phyloP scores from a whole-genome alignment of 2,888 invertebrate genomes.

The Patella caerulea region DNA sequence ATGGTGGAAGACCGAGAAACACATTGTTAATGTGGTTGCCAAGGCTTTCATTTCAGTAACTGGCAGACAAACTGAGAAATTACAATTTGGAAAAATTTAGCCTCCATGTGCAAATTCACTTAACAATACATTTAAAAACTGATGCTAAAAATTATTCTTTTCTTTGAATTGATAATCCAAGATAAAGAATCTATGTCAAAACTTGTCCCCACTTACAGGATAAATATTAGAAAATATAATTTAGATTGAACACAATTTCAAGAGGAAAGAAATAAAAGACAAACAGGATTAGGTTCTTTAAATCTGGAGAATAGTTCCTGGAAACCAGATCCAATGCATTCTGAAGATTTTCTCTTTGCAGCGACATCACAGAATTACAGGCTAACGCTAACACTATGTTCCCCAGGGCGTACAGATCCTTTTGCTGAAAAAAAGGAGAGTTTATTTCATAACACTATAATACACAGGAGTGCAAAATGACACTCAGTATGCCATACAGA shows the following conservation, averaged over 20 bases:
- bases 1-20: too few relatives aligned
- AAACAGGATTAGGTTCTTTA: constrained; percentile 93
- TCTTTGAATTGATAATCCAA: too few relatives aligned
- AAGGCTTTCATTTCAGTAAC: too few relatives aligned
- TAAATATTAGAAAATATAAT: background rate
- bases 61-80: too few relatives aligned
- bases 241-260: background rate
- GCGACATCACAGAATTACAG: constrained; percentile 91
- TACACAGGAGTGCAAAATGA: too few relatives aligned
- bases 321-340: constrained; percentile 91
- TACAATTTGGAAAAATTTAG: too few relatives aligned
- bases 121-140: too few relatives aligned
- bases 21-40: too few relatives aligned
- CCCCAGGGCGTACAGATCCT: constrained; percentile 92
- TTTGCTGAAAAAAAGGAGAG: constrained; percentile 77
- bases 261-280: constrained; percentile 37
- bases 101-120: too few relatives aligned
- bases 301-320: constrained; percentile 91
- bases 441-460: too few relatives aligned
- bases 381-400: constrained; percentile 91
- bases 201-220: background rate
- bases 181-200: background rate
- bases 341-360: constrained; percentile 88
- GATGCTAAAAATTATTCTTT: too few relatives aligned
- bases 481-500: too few relatives aligned